phyloP scores from a whole-genome alignment of 2,113 vertebrate species.

The Mesocricetus auratus region DNA sequence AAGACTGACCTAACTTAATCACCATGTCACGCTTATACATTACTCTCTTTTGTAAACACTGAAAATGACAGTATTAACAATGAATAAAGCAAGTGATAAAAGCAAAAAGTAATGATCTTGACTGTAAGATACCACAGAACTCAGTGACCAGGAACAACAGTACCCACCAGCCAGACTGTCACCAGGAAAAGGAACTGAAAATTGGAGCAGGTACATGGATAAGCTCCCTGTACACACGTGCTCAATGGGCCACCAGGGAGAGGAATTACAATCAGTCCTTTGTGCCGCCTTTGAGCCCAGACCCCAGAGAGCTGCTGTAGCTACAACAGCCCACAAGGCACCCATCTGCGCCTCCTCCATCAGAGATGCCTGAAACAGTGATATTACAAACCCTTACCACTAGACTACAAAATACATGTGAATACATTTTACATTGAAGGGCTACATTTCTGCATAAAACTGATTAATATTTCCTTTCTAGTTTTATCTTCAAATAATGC shows the following conservation, averaged over 20 bases:
- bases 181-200: constrained; percentile 11
- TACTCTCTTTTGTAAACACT: constrained; percentile 42
- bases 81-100: constrained; percentile 40
- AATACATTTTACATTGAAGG: constrained; percentile 45
- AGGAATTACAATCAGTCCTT: constrained; percentile 33
- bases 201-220: background rate
- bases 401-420: constrained; percentile 36
- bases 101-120: background rate
- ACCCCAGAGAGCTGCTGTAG: constrained; percentile 26
- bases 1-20: background rate
- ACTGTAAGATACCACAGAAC: constrained; percentile 4
- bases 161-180: constrained; percentile 48
- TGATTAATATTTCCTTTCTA: constrained; percentile 41
- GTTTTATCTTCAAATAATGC: constrained; percentile 52
- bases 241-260: background rate
- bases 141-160: constrained; percentile 32
- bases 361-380: constrained; percentile 1
- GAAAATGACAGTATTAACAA: constrained; percentile 50
- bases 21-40: background rate
- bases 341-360: constrained; percentile 24
- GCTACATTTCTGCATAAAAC: constrained; percentile 28
- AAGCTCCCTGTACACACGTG: background rate
- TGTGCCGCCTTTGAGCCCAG: background rate
- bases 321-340: constrained; percentile 3
- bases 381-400: constrained; percentile 49